Base-by-base conservation (phyloP, 2,797 vertebrate genomes). In the Esox masquinongy region DNA sequence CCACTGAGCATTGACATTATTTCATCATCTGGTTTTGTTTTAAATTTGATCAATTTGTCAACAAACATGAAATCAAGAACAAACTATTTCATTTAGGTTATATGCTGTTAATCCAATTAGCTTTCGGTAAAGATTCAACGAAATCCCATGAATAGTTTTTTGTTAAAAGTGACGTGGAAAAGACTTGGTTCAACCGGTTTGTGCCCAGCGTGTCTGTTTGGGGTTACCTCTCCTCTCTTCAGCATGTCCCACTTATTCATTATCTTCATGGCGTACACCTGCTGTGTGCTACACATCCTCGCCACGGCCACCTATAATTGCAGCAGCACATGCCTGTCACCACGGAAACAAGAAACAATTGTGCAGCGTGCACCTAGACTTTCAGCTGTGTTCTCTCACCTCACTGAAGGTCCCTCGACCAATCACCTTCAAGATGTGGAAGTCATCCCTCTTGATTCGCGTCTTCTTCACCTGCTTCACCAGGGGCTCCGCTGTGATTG, bases 231-330 rank as follows among this genome's bases (percentile, higher is more conserved):
- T 80, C 94, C 93, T 75, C 92, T 87, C 80, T 94, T 95, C 75
- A 97, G 86, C 92, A 96, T 93, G 86, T 97, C 95, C 95, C 95
- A 96, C 86, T 97, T 97, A 81, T 96, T 96, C 96, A 96, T 95
- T 50, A 96, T 95, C 90, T 97, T 97, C 90, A 97, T 90, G 74
- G 96, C 96, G 0, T 94, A 97, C 69, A 96, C 93, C 79, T 94
- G 93, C 72, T 94, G 93, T 0, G 94, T 94, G 76, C 87, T 88
- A 73, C 82, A 91, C 94, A 95, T 93, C 79, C 92, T 93, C 4
- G 95, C 96, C 77, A 97, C 93, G 0, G 95, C 95, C 12, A 96
- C 95, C 96, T 96, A 83, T 34, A 79, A 64, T 12, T 29, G 53
- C 15, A 70, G 64, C 67, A 69, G 7, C 39, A 49, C 56, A 68